These are phyloP conservation scores for Monodelphis domestica DNA, from an alignment of 2,797 vertebrate species.

Conservation along the genomic window DNA sequence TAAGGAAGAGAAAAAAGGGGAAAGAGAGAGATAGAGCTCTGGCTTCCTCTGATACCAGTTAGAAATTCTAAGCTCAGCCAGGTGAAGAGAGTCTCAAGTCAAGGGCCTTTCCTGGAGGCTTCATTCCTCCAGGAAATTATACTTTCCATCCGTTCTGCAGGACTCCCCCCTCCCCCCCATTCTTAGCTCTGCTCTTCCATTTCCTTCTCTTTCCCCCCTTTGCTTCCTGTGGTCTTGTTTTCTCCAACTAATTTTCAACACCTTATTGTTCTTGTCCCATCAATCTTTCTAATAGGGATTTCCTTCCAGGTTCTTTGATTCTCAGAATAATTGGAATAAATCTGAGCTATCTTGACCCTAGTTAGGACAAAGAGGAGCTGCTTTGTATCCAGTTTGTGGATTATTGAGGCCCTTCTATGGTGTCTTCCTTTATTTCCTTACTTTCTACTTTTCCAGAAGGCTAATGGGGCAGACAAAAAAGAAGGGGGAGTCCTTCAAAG, in stretches of 20 bases:
- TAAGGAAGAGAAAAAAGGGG: too few species aligned
- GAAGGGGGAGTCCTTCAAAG: neutral
- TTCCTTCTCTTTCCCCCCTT: neutral
- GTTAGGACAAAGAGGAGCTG: neutral
- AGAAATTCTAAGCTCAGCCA: too few species aligned
- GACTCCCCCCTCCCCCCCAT: too few species aligned
- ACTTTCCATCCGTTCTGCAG: neutral
- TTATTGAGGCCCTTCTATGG: neutral
- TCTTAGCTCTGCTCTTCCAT: neutral
- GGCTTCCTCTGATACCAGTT: too few species aligned
- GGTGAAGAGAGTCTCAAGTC: too few species aligned
- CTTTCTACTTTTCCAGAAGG: neutral
- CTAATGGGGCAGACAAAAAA: neutral
- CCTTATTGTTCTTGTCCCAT: too few species aligned
- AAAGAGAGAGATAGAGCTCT: too few species aligned
- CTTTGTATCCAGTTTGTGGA: neutral
- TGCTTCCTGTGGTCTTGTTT: neutral
- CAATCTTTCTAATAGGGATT: neutral
- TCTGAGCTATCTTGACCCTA: neutral
- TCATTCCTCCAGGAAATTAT: too few species aligned
- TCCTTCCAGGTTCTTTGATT: neutral
- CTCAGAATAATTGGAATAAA: neutral
- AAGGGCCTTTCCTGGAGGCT: too few species aligned
- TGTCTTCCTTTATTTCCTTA: neutral
- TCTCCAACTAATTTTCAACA: neutral